Conservation (phyloP, 2,797 vertebrate genomes). For the Pipistrellus nathusii region DNA sequence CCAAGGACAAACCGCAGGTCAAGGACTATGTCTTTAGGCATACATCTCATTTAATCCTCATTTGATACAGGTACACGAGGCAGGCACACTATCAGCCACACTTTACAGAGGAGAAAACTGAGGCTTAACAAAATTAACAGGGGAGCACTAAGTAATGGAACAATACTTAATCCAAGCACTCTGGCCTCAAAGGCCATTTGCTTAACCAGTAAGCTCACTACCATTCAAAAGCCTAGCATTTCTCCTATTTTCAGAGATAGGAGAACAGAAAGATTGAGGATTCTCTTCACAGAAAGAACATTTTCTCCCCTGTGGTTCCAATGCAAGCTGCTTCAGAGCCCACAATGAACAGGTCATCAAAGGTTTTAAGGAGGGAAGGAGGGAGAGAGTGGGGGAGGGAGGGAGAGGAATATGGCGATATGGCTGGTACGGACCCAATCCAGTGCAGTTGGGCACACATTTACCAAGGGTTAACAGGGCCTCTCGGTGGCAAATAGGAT, state of each 20-base stretch:
- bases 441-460: neutral
- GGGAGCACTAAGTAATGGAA: neutral
- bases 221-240: neutral
- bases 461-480: neutral
- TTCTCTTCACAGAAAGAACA: neutral
- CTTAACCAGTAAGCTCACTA: neutral
- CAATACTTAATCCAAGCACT: neutral
- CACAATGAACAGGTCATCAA: neutral
- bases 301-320: neutral
- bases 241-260: neutral
- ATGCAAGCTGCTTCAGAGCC: neutral
- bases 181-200: neutral
- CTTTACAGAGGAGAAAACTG: conserved; percentile 37
- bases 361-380: neutral
- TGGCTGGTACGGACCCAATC: neutral
- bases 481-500: neutral
- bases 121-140: neutral
- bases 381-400: neutral
- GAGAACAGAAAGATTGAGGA: conserved; percentile 19
- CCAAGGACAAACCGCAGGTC: neutral
- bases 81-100: neutral
- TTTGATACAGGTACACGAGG: neutral
- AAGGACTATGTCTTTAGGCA: neutral
- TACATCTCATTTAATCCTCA: neutral
- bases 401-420: no score